These are phyloP conservation scores for Phalacrocorax pelagicus DNA, from an alignment of 2,113 vertebrate genomes.

Conservation along the genomic window DNA sequence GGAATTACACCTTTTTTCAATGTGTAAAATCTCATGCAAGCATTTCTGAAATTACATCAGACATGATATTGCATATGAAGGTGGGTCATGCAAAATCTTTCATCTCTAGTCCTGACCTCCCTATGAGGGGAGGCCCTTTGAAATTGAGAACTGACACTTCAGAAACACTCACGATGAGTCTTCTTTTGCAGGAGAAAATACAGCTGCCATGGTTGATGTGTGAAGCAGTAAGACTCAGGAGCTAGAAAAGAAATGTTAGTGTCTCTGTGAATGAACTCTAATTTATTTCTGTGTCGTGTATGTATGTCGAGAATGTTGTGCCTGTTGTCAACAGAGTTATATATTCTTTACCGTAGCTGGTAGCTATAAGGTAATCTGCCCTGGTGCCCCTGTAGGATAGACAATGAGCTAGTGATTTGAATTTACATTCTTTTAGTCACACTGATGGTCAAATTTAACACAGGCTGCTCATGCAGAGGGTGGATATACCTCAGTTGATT, in stretches of 20 bases:
- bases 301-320: not conserved
- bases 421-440: not conserved
- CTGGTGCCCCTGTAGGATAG: fast-evolving
- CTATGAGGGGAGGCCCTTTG: not conserved
- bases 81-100: not conserved
- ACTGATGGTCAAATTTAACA: not conserved
- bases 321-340: not conserved
- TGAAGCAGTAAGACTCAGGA: not conserved
- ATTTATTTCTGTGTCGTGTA: not conserved
- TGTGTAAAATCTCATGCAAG: not conserved
- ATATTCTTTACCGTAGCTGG: not conserved
- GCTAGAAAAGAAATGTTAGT: not conserved
- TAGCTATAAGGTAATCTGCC: not conserved
- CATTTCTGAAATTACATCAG: not conserved
- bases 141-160: not conserved
- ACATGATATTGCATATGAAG: not conserved
- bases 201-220: not conserved
- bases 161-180: not conserved
- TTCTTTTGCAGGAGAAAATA: not conserved
- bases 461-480: not conserved
- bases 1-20: not conserved
- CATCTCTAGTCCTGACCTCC: not conserved
- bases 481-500: not conserved
- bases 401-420: not conserved
- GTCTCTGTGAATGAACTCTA: not conserved